Percentiles rank a stretch among this genome's conserved stretches.
Conservation (phyloP, 2,888 invertebrate genomes). For the Rapana venosa region DNA sequence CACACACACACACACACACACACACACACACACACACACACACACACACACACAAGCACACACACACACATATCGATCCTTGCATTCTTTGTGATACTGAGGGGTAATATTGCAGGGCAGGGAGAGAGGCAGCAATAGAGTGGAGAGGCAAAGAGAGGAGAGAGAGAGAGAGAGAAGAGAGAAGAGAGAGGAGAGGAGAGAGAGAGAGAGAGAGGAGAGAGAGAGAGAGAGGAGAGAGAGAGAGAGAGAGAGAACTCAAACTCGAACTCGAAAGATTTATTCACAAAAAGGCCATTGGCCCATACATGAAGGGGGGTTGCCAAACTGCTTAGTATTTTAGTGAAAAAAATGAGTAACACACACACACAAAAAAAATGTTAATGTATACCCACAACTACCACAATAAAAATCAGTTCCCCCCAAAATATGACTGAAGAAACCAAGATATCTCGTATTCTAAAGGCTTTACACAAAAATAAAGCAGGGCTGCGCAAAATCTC, state of each 20-base stretch:
- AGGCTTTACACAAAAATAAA: too few species aligned
- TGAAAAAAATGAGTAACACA: not conserved
- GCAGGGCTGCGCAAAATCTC: not conserved
- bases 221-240: not conserved
- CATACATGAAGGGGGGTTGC: not conserved
- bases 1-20: not conserved
- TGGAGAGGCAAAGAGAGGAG: too few species aligned
- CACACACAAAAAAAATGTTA: not conserved
- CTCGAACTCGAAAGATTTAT: not conserved
- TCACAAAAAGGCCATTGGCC: not conserved
- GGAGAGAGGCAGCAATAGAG: not conserved
- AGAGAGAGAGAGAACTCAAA: not conserved
- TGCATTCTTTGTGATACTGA: not conserved
- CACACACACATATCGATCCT: too few species aligned
- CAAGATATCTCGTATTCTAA: too few species aligned
- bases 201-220: not conserved
- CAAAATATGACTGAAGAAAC: too few species aligned
- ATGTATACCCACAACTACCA: too few species aligned
- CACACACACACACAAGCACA: too few species aligned
- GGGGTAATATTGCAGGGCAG: not conserved
- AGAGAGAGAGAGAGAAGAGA: not conserved
- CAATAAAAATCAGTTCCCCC: too few species aligned
- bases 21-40: not conserved
- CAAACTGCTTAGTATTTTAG: not conserved
- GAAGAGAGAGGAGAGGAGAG: not conserved